Evolutionary conservation across 2,113 vertebrate genomes (phyloP).

Genomic region (Mixornis gularis): DNA sequence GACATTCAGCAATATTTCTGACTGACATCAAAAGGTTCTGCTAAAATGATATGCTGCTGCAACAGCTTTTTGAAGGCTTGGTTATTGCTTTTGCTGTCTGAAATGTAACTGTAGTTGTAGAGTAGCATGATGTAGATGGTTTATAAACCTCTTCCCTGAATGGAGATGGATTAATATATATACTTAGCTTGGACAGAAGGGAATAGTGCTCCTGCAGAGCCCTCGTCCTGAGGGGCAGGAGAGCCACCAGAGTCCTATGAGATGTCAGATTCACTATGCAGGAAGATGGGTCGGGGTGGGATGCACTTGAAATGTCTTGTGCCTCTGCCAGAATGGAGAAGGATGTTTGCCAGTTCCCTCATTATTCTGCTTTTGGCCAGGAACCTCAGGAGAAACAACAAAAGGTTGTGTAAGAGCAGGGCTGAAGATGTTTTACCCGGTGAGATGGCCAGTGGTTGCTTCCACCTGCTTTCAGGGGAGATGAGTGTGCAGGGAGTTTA

Average conservation of each 20-base stretch:
- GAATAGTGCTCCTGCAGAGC: neutral
- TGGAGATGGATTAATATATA: neutral
- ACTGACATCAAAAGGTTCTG: constrained; percentile 19
- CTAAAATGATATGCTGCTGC: constrained; percentile 29
- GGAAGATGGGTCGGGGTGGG: neutral
- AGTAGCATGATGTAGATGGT: neutral
- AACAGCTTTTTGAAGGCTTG: constrained; percentile 33
- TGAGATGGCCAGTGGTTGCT: neutral
- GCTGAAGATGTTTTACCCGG: neutral
- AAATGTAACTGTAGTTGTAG: constrained; percentile 6
- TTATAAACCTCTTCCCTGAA: neutral
- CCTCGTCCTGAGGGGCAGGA: neutral
- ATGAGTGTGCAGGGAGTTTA: neutral
- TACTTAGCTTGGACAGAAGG: neutral
- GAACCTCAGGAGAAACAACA: neutral
- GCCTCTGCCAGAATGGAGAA: neutral
- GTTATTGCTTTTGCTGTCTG: constrained; percentile 35
- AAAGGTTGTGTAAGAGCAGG: neutral
- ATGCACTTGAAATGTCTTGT: neutral
- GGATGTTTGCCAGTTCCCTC: neutral
- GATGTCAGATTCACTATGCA: neutral
- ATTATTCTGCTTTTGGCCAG: neutral
- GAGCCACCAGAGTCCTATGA: fast-evolving
- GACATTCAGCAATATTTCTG: constrained; percentile 4
- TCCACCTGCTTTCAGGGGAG: neutral